Evolutionary conservation across 2,113 vertebrate species (phyloP).

Genomic region (Jacana jacana): DNA sequence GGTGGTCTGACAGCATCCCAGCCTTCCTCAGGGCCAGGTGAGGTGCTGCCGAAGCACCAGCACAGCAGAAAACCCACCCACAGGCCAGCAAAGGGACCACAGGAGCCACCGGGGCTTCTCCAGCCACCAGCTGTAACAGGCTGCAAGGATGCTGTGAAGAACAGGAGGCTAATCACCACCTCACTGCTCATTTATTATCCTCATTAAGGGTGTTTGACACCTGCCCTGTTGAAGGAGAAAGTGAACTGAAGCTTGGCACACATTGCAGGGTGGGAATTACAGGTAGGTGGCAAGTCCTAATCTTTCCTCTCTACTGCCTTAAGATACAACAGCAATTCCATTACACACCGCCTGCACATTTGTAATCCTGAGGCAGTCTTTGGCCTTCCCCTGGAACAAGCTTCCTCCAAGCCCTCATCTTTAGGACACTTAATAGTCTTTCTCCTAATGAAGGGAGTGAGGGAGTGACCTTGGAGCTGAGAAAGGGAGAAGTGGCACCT

Average conservation of each 20-base stretch:
- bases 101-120: background rate
- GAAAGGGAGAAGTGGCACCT: background rate
- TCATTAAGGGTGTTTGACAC: constrained; percentile 51
- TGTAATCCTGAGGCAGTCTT: background rate
- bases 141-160: background rate
- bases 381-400: background rate
- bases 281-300: background rate
- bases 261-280: background rate
- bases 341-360: rapidly evolving
- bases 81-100: background rate
- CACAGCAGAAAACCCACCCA: rapidly evolving
- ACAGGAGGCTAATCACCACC: background rate
- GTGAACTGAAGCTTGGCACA: background rate
- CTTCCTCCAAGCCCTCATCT: background rate
- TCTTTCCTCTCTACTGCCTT: background rate
- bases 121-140: background rate
- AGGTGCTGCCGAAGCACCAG: rapidly evolving
- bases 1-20: rapidly evolving
- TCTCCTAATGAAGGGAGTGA: no score
- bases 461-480: constrained; percentile 23
- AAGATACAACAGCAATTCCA: background rate
- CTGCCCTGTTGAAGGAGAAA: constrained; percentile 35
- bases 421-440: background rate
- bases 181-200: constrained; percentile 3
- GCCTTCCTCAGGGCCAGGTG: background rate